Percentiles rank a stretch among this genome's conserved stretches.
These are phyloP conservation scores for Cybosia mesomella DNA, from an alignment of 2,888 invertebrate species.

Conservation along the genomic window DNA sequence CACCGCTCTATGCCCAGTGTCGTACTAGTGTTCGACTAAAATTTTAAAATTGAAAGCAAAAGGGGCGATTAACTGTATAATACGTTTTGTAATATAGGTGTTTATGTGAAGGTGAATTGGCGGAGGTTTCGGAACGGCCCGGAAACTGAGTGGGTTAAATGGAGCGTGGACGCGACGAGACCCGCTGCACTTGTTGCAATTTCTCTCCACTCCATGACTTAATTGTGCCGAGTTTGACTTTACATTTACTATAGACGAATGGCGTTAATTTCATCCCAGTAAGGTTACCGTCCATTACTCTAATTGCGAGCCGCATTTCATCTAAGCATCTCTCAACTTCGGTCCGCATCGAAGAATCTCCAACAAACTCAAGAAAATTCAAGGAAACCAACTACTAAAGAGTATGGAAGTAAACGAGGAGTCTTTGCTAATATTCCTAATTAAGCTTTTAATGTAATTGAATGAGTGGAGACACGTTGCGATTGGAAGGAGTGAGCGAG, in stretches of 20 bases:
- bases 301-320: constrained; percentile 85
- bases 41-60: constrained; percentile 33
- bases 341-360: constrained; percentile 72
- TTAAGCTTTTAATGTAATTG: constrained; percentile 86
- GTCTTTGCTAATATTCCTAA: constrained; percentile 83
- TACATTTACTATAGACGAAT: constrained; percentile 78
- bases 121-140: constrained; percentile 65
- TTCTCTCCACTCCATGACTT: constrained; percentile 78
- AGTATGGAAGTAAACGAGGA: constrained; percentile 78
- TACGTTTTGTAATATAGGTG: constrained; percentile 53
- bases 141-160: constrained; percentile 79
- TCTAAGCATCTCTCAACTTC: constrained; percentile 82
- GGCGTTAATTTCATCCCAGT: constrained; percentile 77
- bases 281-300: constrained; percentile 84
- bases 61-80: constrained; percentile 45
- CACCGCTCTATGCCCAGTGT: constrained; percentile 29
- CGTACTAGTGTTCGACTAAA: constrained; percentile 21
- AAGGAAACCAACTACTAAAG: constrained; percentile 77
- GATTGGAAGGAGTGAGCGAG: constrained; percentile 68
- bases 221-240: constrained; percentile 79
- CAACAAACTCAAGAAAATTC: constrained; percentile 80
- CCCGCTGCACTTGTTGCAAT: constrained; percentile 84
- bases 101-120: constrained; percentile 64
- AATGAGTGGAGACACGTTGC: constrained; percentile 80
- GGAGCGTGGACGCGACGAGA: constrained; percentile 75